phyloP scores from a whole-genome alignment of 37 sponge, comb jelly and placozoan species.

The Agelas oroides region DNA sequence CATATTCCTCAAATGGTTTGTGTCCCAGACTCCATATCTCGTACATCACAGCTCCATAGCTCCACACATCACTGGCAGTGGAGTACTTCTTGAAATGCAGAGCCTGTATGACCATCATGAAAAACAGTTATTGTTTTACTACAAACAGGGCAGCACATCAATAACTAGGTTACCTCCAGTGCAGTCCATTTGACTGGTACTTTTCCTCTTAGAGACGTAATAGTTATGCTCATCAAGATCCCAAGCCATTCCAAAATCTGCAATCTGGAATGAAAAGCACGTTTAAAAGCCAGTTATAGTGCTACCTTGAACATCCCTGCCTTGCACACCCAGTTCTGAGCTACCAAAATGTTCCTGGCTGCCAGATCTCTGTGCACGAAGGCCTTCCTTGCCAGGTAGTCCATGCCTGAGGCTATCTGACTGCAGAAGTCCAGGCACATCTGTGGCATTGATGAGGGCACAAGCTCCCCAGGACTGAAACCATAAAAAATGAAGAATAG shows the following conservation, averaged over 20 bases:
- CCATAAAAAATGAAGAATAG: not conserved
- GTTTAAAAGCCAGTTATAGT: not conserved
- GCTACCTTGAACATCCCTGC: not conserved
- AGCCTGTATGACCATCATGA: conserved; percentile 20
- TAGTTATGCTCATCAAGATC: conserved; percentile 27
- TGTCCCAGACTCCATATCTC: conserved; percentile 70
- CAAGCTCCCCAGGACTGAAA: not conserved
- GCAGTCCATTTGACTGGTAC: conserved; percentile 50
- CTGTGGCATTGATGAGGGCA: not conserved
- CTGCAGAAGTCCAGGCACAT: conserved; percentile 46
- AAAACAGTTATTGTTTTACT: too few relatives aligned
- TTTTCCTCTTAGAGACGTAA: conserved; percentile 26
- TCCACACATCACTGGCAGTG: conserved; percentile 65
- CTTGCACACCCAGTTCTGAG: conserved; percentile 63
- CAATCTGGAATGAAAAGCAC: conserved; percentile 23
- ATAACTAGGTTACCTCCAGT: conserved; percentile 28
- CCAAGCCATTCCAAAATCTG: conserved; percentile 53
- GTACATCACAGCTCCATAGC: conserved; percentile 69
- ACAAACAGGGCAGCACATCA: too few relatives aligned
- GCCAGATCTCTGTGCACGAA: conserved; percentile 82
- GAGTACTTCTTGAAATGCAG: conserved; percentile 54
- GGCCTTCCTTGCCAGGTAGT: conserved; percentile 54
- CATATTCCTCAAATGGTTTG: conserved; percentile 34
- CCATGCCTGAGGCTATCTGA: conserved; percentile 71
- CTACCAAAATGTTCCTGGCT: conserved; percentile 74